Percentiles rank a stretch among this genome's conserved stretches.
These are phyloP conservation scores for Centroberyx gerrardi DNA, from an alignment of 2,797 vertebrate genomes.

Conservation along the genomic window DNA sequence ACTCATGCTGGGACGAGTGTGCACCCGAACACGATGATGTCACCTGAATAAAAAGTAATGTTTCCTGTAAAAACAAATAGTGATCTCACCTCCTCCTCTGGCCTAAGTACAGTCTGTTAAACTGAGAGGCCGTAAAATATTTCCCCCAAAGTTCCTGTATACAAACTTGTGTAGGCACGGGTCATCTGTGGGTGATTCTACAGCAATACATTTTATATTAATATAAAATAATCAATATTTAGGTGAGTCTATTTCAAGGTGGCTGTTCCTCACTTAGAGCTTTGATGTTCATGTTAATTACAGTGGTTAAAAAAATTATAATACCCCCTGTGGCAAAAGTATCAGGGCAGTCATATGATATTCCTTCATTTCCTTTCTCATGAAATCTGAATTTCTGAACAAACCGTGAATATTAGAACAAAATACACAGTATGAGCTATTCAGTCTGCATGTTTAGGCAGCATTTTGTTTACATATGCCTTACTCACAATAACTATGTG, in stretches of 20 bases:
- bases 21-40: conserved; percentile 65
- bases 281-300: not conserved
- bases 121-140: conserved; percentile 21
- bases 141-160: conserved; percentile 8
- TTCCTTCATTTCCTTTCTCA: not conserved
- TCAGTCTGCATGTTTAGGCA: not conserved
- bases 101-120: conserved; percentile 21
- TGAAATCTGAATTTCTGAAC: conserved; percentile 9
- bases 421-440: not conserved
- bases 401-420: conserved; percentile 16
- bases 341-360: not conserved
- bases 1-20: conserved; percentile 60
- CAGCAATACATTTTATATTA: conserved; percentile 7
- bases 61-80: conserved; percentile 36
- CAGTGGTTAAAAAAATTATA: not conserved
- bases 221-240: not conserved
- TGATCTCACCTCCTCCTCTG: conserved; percentile 70
- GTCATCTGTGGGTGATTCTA: not conserved
- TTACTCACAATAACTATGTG: not conserved
- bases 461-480: not conserved
- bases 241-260: not conserved
- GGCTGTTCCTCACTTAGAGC: not conserved
- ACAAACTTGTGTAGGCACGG: not conserved
- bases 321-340: not conserved
- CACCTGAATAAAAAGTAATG: conserved; percentile 64